Base-by-base conservation (phyloP, 2,797 vertebrate species). In the Ibycter americanus region DNA sequence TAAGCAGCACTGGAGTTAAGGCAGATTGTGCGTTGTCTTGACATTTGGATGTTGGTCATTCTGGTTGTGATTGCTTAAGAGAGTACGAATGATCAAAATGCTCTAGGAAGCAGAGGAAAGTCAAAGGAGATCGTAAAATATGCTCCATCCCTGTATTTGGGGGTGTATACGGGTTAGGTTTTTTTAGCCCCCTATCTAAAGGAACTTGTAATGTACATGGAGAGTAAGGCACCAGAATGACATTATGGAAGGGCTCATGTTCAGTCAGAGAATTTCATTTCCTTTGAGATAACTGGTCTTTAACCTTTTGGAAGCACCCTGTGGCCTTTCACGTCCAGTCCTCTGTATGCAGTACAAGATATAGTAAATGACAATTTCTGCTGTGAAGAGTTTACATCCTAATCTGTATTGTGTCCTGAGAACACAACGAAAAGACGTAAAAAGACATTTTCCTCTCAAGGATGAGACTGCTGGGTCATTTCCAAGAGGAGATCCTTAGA, bases 401-500 rank as follows among this genome's bases (percentile, higher is more conserved):
- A 22, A 83, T 46, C 47, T 2, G 1, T 49, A 22, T 25, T 56
- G 21, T 61, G 47, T 42, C 87, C 63, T 40, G n/a, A 67, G 55
- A 89, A 65, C 34, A 58, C 31, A 58, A 61, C 7, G 42, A 49
- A 95, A 61, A 26, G 61, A 93, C 42, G 21, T 22, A 44, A 74
- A 87, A 78, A 87, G 79, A 70, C 16, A 17, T 83, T 89, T 94
- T 92, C 36, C 25, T 87, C 59, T 74, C 32, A 71, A 87, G 74
- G 38, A 59, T 71, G 89, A 95, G 80, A 15, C 46, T 38, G 20
- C 54, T 93, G 92, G 89, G 87, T 89, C 68, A 47, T 72, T 94
- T 94, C 91, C 94, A 92, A 85, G 74, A 89, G 94, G 86, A 94
- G 72, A 89, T 96, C 89, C 95, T 96, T 92, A 76, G 89, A 96